Base-by-base conservation (phyloP, 1,140 invertebrate genomes). In the Arctopsyche grandis region DNA sequence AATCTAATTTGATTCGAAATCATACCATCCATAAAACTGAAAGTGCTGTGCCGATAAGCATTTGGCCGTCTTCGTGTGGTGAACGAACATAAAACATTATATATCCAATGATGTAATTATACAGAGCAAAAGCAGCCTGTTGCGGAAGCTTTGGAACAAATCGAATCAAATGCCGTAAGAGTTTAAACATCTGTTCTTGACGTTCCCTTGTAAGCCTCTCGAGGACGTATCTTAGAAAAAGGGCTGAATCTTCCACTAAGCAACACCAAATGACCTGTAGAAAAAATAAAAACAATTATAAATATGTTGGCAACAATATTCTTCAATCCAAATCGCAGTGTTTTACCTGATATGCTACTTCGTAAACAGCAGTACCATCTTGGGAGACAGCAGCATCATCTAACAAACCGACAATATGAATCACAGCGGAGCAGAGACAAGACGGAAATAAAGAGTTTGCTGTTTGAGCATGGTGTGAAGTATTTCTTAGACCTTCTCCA, bases 41-140 rank as follows among this genome's bases (percentile, higher is more conserved):
- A 0, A 99, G 88, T 0, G 98, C 97, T 10, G 96, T 94, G 38
- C 96, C 96, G 77, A 99, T 98, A 19, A 96, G 91, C 84, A 96
- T 95, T 84, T 98, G 96, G 0, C 96, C 96, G 43, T 96, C 94
- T 85, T 99, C 97, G 84, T 97, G 96, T 0, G 98, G 96, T 9
- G 96, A 94, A 73, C 99, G 88, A 0, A 99, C 97, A 85, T 99
- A 99, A 88, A 99, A 99, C 98, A 99, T 99, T 0, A 99, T 95
- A 85, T 99, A 99, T 16, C 99, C 99, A 84, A 99, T 99, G 80
- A 99, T 94, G 83, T 99, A 99, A 90, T 99, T 99, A 86, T 99
- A 99, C 0, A 99, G 86, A n/a, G 97, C 95, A 88, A 99, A 99
- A 0, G 98, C 98, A 5, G 98, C 98, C 87, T 99, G 98, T 81